Conservation (phyloP, 2,113 vertebrate genomes). For the Chloropsis cyanopogon region DNA sequence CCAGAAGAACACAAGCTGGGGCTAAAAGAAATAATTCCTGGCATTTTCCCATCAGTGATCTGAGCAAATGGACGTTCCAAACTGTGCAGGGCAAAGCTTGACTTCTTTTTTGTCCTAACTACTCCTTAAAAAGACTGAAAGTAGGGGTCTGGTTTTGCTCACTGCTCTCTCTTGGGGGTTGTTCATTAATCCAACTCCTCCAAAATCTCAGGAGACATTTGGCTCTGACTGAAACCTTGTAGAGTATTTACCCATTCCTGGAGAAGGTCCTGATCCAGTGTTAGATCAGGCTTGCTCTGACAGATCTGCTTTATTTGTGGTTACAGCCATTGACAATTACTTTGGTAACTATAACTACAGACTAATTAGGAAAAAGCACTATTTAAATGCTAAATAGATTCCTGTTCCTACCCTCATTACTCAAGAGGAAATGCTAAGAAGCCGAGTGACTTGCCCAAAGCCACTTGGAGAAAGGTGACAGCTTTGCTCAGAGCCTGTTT, state of each 20-base stretch:
- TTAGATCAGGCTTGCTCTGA: not conserved
- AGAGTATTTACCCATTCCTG: not conserved
- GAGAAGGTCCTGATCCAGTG: not conserved
- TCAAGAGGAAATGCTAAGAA: not conserved
- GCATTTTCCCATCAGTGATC: not conserved
- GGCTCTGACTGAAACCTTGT: not conserved
- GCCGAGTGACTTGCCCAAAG: not conserved
- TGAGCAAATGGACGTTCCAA: not conserved
- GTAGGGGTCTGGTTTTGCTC: not conserved
- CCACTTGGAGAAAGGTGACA: not conserved
- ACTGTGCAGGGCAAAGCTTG: too few species aligned
- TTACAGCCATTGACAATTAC: slow-evolving; percentile 49
- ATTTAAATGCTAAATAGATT: slow-evolving; percentile 63
- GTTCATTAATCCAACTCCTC: not conserved
- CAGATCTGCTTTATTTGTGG: slow-evolving; percentile 43
- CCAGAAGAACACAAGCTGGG: not conserved
- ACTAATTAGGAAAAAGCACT: slow-evolving; percentile 52
- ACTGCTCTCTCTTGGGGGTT: not conserved
- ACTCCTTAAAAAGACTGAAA: too few species aligned
- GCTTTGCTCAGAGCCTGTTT: not conserved
- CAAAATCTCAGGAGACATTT: not conserved
- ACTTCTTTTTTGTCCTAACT: too few species aligned
- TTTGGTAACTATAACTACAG: slow-evolving; percentile 60
- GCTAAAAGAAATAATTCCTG: not conserved
- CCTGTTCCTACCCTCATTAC: too few species aligned